Conservation (phyloP, 2,888 invertebrate species). For the Leucozona laternaria region DNA sequence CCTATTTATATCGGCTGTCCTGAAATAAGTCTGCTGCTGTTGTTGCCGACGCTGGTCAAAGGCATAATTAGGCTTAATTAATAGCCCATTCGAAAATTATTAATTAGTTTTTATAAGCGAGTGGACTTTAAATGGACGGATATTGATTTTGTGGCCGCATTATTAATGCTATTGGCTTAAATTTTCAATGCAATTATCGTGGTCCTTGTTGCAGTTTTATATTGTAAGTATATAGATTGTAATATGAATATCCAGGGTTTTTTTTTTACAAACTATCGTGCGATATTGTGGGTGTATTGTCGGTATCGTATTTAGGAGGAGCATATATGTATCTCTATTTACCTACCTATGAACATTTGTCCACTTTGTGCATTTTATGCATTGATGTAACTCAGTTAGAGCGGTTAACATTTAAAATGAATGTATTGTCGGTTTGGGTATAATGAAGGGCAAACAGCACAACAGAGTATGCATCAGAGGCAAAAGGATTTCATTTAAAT, state of each 20-base stretch:
- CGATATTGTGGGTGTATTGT: conserved; percentile 44
- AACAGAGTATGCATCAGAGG: not conserved
- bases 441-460: not conserved
- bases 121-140: conserved; percentile 83
- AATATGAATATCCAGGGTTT: not conserved
- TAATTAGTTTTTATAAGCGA: conserved; percentile 84
- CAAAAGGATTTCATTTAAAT: conserved; percentile 57
- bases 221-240: not conserved
- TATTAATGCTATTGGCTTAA: conserved; percentile 84
- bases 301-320: conserved; percentile 41
- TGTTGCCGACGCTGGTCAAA: conserved; percentile 65
- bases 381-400: conserved; percentile 70
- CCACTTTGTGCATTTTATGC: conserved; percentile 50
- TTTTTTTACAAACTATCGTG: not conserved
- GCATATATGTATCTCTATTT: not conserved
- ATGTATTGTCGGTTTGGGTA: conserved; percentile 23
- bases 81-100: conserved; percentile 84
- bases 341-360: conserved; percentile 21
- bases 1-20: conserved; percentile 32
- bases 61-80: conserved; percentile 84
- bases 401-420: conserved; percentile 65
- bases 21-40: conserved; percentile 45
- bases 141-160: conserved; percentile 84
- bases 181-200: conserved; percentile 81
- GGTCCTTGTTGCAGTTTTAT: conserved; percentile 67